Evolutionary conservation across 2,113 vertebrate species (phyloP).

Genomic region (Salminus brasiliensis): DNA sequence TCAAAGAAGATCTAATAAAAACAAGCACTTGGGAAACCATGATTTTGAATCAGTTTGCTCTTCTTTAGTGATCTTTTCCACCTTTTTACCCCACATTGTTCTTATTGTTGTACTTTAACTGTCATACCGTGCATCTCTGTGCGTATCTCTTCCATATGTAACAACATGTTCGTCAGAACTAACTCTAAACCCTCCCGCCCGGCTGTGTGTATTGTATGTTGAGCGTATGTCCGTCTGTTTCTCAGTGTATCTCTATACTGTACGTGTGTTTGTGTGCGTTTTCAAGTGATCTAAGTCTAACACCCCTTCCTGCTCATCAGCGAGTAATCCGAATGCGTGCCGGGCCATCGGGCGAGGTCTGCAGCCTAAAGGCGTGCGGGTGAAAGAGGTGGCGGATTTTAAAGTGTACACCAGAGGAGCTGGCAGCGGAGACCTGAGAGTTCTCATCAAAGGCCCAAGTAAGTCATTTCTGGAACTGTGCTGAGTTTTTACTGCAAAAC

Average conservation of each 20-base stretch:
- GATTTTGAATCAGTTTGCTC: too few species aligned
- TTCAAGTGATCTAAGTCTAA: conserved; percentile 26
- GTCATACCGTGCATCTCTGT: too few species aligned
- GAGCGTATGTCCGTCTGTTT: background rate
- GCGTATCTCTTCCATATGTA: background rate
- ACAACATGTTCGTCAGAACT: conserved; percentile 14
- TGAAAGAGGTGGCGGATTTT: conserved; percentile 85
- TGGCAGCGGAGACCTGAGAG: conserved; percentile 80
- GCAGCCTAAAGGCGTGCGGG: conserved; percentile 84
- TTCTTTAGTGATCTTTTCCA: background rate
- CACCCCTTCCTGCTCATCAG: conserved; percentile 60
- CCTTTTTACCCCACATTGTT: conserved; percentile 3
- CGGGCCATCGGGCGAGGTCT: conserved; percentile 85
- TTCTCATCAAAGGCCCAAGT: conserved; percentile 86
- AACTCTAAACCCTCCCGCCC: conserved; percentile 22
- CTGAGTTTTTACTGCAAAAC: too few species aligned
- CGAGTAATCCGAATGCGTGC: conserved; percentile 85
- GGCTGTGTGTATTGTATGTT: background rate
- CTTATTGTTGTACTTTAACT: conserved; percentile 1
- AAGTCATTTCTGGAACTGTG: conserved; percentile 55
- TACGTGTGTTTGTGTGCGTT: background rate
- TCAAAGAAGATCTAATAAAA: background rate
- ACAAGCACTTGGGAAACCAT: background rate
- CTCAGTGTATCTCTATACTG: background rate
- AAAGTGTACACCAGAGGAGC: conserved; percentile 85